phyloP scores from a whole-genome alignment of 1,140 invertebrate genomes.

The Cepaea nemoralis region DNA sequence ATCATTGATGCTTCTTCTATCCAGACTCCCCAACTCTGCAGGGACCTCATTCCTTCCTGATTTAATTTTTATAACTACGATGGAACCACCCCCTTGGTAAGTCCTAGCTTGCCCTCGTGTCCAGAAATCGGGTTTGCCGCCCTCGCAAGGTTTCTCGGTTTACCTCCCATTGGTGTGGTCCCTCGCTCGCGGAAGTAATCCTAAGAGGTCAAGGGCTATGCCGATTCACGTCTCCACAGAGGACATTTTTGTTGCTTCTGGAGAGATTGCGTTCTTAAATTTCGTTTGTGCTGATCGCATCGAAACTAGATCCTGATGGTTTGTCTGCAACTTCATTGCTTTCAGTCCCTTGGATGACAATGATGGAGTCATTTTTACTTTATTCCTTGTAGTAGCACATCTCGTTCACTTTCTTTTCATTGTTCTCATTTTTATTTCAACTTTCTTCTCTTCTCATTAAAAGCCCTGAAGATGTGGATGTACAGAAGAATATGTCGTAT shows the following conservation, averaged over 20 bases:
- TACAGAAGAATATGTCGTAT: too few relatives aligned
- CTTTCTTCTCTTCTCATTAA: too few relatives aligned
- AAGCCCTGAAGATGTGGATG: too few relatives aligned
- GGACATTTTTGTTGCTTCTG: background rate
- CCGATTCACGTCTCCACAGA: background rate
- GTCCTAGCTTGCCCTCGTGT: background rate
- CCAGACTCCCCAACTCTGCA: background rate
- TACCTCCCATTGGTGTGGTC: background rate
- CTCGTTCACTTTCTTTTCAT: too few relatives aligned
- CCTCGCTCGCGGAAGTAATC: background rate
- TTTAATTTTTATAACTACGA: conserved; percentile 5
- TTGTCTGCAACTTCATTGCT: too few relatives aligned
- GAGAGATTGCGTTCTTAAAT: background rate
- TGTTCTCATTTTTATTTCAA: too few relatives aligned
- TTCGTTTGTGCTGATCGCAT: background rate
- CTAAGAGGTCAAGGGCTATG: background rate
- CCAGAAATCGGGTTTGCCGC: background rate
- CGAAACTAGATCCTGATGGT: background rate
- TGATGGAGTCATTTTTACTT: too few relatives aligned
- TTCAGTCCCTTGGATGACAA: too few relatives aligned
- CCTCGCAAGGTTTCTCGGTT: background rate
- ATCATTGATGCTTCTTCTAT: background rate
- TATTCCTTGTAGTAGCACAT: too few relatives aligned
- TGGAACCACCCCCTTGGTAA: background rate
- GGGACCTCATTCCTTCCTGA: background rate